A percentile compares a stretch with the other conserved stretches of the same genome.
These are phyloP conservation scores for Embiotoca jacksoni DNA, from an alignment of 2,113 vertebrate species.

Conservation along the genomic window DNA sequence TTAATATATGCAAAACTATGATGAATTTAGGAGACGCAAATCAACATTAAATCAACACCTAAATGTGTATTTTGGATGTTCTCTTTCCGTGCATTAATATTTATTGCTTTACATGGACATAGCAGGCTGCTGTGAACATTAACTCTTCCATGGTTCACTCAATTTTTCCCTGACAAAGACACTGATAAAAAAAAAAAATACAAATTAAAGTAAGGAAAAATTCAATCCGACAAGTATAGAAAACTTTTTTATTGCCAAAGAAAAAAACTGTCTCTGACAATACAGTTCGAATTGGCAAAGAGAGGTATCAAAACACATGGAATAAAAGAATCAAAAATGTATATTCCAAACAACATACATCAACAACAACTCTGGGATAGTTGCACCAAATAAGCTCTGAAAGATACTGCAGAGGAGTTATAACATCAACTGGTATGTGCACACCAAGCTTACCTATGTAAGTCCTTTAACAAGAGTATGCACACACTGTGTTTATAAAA, in stretches of 20 bases:
- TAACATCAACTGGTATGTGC: background rate
- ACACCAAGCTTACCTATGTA: background rate
- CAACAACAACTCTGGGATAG: background rate
- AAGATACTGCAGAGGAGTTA: background rate
- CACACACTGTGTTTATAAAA: background rate
- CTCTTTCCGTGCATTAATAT: no score
- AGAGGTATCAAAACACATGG: background rate
- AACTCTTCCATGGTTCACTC: no score
- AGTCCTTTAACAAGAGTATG: background rate
- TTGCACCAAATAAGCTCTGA: background rate
- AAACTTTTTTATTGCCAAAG: slow-evolving; percentile 18
- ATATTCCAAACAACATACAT: background rate
- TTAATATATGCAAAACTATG: no score
- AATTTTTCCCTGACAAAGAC: background rate
- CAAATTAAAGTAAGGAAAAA: background rate
- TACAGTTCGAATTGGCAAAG: no score
- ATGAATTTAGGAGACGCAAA: no score
- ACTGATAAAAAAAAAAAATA: background rate
- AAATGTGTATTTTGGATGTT: no score
- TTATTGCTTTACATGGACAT: no score
- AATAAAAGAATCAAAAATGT: background rate
- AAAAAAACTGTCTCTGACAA: slow-evolving; percentile 4
- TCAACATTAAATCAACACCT: no score
- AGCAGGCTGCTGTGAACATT: no score
- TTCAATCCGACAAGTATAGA: background rate